Evolutionary conservation across 92 coral and sea anemone species (phyloP).

Genomic region (Epizoanthus illoricatus): DNA sequence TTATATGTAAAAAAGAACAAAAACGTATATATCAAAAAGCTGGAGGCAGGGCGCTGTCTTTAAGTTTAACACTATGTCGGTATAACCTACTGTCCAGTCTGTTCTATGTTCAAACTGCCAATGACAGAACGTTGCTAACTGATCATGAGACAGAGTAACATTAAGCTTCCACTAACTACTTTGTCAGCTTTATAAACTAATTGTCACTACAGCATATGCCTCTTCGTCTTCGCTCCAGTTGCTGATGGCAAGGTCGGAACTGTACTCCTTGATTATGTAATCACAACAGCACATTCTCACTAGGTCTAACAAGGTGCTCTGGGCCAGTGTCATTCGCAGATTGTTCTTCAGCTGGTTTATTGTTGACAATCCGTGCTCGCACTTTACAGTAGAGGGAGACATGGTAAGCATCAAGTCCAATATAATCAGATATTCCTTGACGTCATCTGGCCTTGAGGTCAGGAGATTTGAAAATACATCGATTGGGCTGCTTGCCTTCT

Average conservation of each 20-base stretch:
- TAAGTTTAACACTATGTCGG: too few species aligned
- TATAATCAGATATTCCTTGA: slow-evolving; percentile 38
- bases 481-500: slow-evolving; percentile 30
- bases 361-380: slow-evolving; percentile 47
- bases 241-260: slow-evolving; percentile 17
- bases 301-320: slow-evolving; percentile 37
- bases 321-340: slow-evolving; percentile 23
- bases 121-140: too few species aligned
- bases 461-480: slow-evolving; percentile 47
- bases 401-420: slow-evolving; percentile 33
- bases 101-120: too few species aligned
- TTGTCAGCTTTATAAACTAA: too few species aligned
- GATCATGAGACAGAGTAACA: too few species aligned
- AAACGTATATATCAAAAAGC: too few species aligned
- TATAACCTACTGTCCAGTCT: too few species aligned
- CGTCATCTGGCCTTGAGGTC: slow-evolving; percentile 41
- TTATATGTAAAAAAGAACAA: too few species aligned
- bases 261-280: slow-evolving; percentile 1
- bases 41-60: too few species aligned
- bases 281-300: slow-evolving; percentile 41
- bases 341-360: slow-evolving; percentile 42
- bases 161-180: too few species aligned
- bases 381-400: slow-evolving; percentile 47
- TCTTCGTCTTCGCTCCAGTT: slow-evolving; percentile 46
- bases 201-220: slow-evolving; percentile 18